Evolutionary conservation across 2,797 vertebrate genomes (phyloP).

Genomic region (Pseudochaenichthys georgianus): DNA sequence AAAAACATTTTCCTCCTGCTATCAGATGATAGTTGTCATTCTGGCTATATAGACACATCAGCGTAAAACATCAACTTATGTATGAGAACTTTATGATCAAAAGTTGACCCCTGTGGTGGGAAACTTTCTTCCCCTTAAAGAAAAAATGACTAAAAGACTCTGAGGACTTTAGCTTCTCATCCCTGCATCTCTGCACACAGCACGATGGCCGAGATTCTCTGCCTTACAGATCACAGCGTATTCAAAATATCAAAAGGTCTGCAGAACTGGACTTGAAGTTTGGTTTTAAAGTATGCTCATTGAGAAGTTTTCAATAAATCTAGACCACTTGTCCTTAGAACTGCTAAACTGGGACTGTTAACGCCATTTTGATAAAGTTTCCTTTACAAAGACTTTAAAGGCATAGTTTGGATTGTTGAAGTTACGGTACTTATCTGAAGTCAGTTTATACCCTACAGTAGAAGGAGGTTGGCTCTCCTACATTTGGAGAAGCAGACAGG

Average conservation of each 20-base stretch:
- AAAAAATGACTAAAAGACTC: conserved; percentile 5
- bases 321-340: not conserved
- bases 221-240: conserved; percentile 21
- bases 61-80: conserved; percentile 18
- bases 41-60: conserved; percentile 36
- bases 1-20: conserved; percentile 54
- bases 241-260: conserved; percentile 3
- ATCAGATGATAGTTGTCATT: conserved; percentile 33
- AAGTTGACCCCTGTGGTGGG: conserved; percentile 10
- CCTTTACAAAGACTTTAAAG: not conserved
- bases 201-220: conserved; percentile 7
- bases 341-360: not conserved
- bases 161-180: conserved; percentile 12
- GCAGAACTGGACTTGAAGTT: conserved; percentile 8
- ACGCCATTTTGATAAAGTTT: not conserved
- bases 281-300: conserved; percentile 7
- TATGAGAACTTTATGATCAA: conserved; percentile 33
- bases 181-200: conserved; percentile 1
- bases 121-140: conserved; percentile 19
- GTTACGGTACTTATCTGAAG: too few relatives aligned
- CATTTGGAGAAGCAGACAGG: too few relatives aligned
- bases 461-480: too few relatives aligned
- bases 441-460: too few relatives aligned
- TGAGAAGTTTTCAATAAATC: not conserved
- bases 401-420: too few relatives aligned